Evolutionary conservation across 1,140 invertebrate species (phyloP).

Genomic region (Zaprionus vittiger): DNA sequence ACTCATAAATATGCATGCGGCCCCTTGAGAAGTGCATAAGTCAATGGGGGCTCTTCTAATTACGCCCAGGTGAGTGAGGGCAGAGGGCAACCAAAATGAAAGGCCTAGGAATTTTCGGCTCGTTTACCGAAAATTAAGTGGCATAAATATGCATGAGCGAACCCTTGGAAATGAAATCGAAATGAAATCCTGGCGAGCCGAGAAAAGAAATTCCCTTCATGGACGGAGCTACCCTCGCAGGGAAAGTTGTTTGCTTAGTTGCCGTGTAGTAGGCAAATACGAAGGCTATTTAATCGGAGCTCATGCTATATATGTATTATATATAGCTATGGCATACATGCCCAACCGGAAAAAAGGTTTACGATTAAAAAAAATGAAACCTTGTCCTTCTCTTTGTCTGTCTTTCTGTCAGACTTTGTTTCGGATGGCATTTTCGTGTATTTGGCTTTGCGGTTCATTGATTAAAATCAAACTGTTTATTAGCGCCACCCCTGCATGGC

Average conservation of each 20-base stretch:
- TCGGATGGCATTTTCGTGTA: conserved; percentile 63
- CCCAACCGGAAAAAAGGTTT: conserved; percentile 56
- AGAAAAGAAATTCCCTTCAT: conserved; percentile 35
- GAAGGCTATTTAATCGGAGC: conserved; percentile 59
- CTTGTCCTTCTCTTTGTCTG: not conserved
- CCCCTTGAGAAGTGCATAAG: conserved; percentile 23
- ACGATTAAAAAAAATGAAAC: conserved; percentile 57
- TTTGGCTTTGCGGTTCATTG: conserved; percentile 77
- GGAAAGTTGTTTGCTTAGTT: conserved; percentile 64
- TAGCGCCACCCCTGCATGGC: conserved; percentile 44
- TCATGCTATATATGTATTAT: conserved; percentile 5
- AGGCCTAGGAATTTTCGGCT: conserved; percentile 41
- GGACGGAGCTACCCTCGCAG: conserved; percentile 38
- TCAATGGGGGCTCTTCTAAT: conserved; percentile 56
- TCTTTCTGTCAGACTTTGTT: conserved; percentile 44
- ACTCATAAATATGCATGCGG: conserved; percentile 78
- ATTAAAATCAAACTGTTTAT: conserved; percentile 78
- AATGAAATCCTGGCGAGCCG: conserved; percentile 3
- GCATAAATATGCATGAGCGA: conserved; percentile 78
- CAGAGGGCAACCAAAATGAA: conserved; percentile 33
- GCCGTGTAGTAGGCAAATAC: conserved; percentile 62
- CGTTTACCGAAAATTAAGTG: conserved; percentile 67
- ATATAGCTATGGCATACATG: conserved; percentile 2
- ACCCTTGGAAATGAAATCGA: conserved; percentile 34
- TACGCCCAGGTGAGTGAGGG: conserved; percentile 42